Evolutionary conservation across 1,140 invertebrate genomes (phyloP), one percentile per base, ranked within the genome.

Genomic region (Zaprionus nigranus): DNA sequence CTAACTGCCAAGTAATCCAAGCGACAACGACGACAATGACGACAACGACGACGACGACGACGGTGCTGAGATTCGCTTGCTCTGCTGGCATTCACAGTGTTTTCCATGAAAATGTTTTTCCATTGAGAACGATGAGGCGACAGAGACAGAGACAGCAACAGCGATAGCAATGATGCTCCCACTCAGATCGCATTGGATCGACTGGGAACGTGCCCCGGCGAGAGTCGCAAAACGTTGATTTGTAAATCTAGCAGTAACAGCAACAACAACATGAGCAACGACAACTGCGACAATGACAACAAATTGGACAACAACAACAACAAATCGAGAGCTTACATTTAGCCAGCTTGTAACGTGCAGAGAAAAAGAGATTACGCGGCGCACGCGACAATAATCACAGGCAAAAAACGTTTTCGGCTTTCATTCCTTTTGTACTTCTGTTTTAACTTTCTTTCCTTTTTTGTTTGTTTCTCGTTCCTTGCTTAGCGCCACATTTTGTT

Each of bases 1-100:
- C 63, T 43, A 58, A 67, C 58, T 75, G 67, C 20, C 66, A 72
- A 85, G 72, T 78, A 87, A 87, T 85, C 82, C 82, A 78, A 70
- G 70, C 71, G 83, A 79, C 30, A 34, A 34, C 9, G 30, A 30
- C 30, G 30, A 34, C 30, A 34, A 34, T 9, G 9, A 11, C 30
- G 30, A 30, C n/a, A n/a, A n/a, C n/a, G 17, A 17, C 30, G 9
- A 34, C 30, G 30, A 34, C 30, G 30, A 30, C 66, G 63, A 66
- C 76, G 66, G 6, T 68, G 65, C 72, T 57, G 72, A 75, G 72
- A 69, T 75, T 70, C 66, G 72, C 54, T 30, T 53, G 24, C 26
- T 63, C 30, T 34, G 30, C 30, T 34, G 30, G 30, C 30, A 34
- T 34, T 34, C 30, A 3, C 30, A 34, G 62, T 67, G 59, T 43